Conservation (phyloP, 2,797 vertebrate genomes). For the Phalloptychus januarius region DNA sequence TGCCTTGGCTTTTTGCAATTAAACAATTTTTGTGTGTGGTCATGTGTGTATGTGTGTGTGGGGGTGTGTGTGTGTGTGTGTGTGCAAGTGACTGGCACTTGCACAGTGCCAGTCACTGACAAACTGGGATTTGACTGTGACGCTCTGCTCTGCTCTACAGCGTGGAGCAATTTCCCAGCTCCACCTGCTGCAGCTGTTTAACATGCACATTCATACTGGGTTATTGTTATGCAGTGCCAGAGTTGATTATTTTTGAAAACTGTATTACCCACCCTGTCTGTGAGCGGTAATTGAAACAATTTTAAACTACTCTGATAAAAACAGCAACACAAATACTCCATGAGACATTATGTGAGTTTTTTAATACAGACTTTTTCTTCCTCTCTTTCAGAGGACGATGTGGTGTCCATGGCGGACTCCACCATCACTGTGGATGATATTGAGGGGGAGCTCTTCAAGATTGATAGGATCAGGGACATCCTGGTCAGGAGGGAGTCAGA, state of each 20-base stretch:
- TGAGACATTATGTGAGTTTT: neutral
- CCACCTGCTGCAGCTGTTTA: slow-evolving; percentile 43
- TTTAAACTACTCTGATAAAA: neutral
- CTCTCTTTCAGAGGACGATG: slow-evolving; percentile 68
- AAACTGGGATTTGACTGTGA: slow-evolving; percentile 31
- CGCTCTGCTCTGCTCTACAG: slow-evolving; percentile 18
- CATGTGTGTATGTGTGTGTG: slow-evolving; percentile 1
- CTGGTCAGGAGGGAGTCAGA: slow-evolving; percentile 90
- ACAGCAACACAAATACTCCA: neutral
- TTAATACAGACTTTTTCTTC: neutral
- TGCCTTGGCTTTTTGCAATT: neutral
- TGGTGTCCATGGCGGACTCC: slow-evolving; percentile 91
- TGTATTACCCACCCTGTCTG: neutral
- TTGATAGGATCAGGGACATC: slow-evolving; percentile 88
- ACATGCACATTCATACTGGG: slow-evolving; percentile 33
- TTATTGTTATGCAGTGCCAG: slow-evolving; percentile 19
- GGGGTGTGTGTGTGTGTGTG: slow-evolving; percentile 1
- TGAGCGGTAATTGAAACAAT: neutral
- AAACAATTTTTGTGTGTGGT: neutral
- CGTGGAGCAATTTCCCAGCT: slow-evolving; percentile 27
- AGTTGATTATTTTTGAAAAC: neutral
- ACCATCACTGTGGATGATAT: slow-evolving; percentile 87
- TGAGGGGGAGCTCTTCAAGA: slow-evolving; percentile 89
- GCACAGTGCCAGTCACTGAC: slow-evolving; percentile 22
- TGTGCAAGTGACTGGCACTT: neutral